Evolutionary conservation across 2,797 vertebrate species (phyloP).

Genomic region (Pagetopsis macropterus): DNA sequence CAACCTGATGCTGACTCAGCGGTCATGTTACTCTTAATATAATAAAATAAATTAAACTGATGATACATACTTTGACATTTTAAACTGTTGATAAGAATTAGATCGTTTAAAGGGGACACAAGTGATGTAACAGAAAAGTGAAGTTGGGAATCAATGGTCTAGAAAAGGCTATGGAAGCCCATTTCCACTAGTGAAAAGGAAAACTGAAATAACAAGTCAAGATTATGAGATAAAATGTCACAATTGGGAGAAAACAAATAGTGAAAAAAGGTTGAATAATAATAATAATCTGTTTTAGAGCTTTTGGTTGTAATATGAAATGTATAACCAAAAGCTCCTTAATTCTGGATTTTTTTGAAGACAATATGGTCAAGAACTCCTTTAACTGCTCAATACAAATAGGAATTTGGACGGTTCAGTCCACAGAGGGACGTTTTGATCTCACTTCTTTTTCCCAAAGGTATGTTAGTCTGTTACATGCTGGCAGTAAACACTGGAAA

Average conservation of each 20-base stretch:
- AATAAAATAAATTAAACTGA: too few species aligned
- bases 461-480: not conserved
- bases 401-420: not conserved
- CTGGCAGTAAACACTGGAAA: not conserved
- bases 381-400: not conserved
- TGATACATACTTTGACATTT: too few species aligned
- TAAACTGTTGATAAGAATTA: too few species aligned
- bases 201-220: not conserved
- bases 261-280: too few species aligned
- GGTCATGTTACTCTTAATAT: not conserved
- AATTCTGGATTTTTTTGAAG: not conserved
- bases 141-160: not conserved
- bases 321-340: too few species aligned
- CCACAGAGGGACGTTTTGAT: too few species aligned
- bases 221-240: not conserved
- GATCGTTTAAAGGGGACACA: too few species aligned
- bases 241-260: not conserved
- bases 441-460: not conserved
- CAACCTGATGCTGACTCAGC: not conserved
- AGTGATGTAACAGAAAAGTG: not conserved
- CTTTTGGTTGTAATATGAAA: too few species aligned
- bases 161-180: not conserved
- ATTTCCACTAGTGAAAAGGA: not conserved
- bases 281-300: too few species aligned
- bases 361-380: not conserved